phyloP scores from a whole-genome alignment of 2,113 vertebrate genomes.

The Phainopepla nitens region DNA sequence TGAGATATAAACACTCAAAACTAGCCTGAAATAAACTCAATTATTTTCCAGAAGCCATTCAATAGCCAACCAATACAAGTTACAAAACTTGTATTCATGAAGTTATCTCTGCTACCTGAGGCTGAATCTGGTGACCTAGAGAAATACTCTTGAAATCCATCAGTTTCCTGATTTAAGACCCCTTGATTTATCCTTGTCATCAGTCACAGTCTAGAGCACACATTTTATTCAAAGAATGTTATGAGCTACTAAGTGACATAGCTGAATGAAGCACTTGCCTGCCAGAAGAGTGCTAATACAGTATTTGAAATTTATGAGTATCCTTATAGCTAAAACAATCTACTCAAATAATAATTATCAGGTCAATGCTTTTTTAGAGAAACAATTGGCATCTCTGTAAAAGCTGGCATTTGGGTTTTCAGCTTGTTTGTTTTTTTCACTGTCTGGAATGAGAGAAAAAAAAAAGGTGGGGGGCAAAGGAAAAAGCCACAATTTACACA shows the following conservation, averaged over 20 bases:
- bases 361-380: neutral
- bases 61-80: neutral
- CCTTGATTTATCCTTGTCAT: neutral
- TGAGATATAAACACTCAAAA: neutral
- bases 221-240: neutral
- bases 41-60: neutral
- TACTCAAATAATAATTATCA: neutral
- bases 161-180: neutral
- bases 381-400: neutral
- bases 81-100: neutral
- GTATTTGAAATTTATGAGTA: neutral
- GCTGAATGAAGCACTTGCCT: neutral
- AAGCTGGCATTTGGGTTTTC: fast-evolving
- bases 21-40: neutral
- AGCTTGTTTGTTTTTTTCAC: neutral
- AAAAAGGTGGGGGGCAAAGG: neutral
- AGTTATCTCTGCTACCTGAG: neutral
- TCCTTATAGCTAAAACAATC: neutral
- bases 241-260: neutral
- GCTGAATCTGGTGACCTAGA: neutral
- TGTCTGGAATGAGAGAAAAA: fast-evolving
- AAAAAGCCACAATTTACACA: neutral
- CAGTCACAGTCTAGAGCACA: neutral
- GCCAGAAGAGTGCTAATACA: neutral
- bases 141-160: neutral